A percentile compares a stretch with the other conserved stretches of the same genome.
Conservation (phyloP, 92 coral and sea anemone species). For the Actinernus sp. region DNA sequence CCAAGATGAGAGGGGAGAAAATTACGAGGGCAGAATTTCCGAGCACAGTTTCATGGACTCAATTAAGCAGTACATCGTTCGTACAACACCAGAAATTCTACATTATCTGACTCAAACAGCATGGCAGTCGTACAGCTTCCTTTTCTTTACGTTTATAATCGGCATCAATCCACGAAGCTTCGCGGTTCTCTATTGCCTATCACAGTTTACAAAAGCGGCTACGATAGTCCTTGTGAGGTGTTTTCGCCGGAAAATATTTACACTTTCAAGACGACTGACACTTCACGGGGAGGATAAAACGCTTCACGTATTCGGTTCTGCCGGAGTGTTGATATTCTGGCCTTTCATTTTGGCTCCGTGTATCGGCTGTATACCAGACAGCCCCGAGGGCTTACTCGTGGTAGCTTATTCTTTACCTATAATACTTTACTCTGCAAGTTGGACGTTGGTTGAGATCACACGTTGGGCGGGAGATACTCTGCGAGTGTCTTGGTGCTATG, state of each 20-base stretch:
- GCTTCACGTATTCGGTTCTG: conserved; percentile 54
- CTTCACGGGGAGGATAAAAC: conserved; percentile 40
- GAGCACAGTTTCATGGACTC: background rate
- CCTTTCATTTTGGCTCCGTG: conserved; percentile 67
- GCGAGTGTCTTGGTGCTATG: background rate
- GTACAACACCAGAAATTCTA: conserved; percentile 16
- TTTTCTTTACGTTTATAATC: conserved; percentile 47
- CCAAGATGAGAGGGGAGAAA: background rate
- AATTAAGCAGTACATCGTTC: conserved; percentile 6
- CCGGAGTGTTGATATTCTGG: conserved; percentile 65
- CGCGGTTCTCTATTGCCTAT: conserved; percentile 58
- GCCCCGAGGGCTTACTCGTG: conserved; percentile 11
- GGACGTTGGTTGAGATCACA: conserved; percentile 50
- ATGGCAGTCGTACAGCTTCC: conserved; percentile 59
- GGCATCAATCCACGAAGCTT: conserved; percentile 33
- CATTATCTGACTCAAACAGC: conserved; percentile 49
- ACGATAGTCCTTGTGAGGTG: conserved; percentile 18
- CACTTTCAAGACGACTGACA: conserved; percentile 16
- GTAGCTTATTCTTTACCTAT: conserved; percentile 46
- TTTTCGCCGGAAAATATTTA: conserved; percentile 9
- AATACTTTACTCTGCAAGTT: conserved; percentile 44
- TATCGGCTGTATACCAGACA: conserved; percentile 27
- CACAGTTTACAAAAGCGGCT: conserved; percentile 56
- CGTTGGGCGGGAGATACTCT: background rate
- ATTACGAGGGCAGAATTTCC: background rate